Percentiles rank a stretch among this genome's conserved stretches.
Evolutionary conservation across 2,888 invertebrate species (phyloP).

Genomic region (Drosophila longiperda): DNA sequence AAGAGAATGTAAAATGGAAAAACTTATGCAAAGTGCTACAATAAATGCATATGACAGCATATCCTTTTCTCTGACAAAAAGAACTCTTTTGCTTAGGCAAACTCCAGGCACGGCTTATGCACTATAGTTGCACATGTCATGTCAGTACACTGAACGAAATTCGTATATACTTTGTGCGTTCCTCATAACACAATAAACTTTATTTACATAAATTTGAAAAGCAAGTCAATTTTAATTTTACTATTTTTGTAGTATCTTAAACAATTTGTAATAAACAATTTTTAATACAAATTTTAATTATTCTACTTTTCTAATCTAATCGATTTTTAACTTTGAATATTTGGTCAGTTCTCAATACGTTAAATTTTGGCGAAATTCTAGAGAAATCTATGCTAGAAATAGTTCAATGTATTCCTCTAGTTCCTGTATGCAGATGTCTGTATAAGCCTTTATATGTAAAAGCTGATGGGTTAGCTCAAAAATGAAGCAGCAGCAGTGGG

Average conservation of each 20-base stretch:
- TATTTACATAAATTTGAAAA: background rate
- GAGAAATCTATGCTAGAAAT: slow-evolving; percentile 9
- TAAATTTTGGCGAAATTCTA: background rate
- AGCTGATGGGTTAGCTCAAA: slow-evolving; percentile 44
- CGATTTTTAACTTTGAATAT: too few species aligned
- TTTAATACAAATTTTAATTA: too few species aligned
- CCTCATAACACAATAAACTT: slow-evolving; percentile 5
- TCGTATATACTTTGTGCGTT: slow-evolving; percentile 20
- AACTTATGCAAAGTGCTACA: slow-evolving; percentile 56
- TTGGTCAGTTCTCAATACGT: background rate
- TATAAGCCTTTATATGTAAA: slow-evolving; percentile 23
- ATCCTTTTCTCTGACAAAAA: slow-evolving; percentile 70
- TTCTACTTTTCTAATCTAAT: background rate
- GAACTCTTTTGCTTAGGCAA: slow-evolving; percentile 39
- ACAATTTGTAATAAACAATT: too few species aligned
- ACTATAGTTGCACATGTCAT: slow-evolving; percentile 55
- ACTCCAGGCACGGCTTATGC: slow-evolving; percentile 34
- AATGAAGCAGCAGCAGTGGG: slow-evolving; percentile 44
- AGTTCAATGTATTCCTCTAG: background rate
- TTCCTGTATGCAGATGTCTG: background rate
- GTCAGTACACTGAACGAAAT: slow-evolving; percentile 19
- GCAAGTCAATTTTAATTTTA: background rate
- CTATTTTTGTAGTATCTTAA: background rate
- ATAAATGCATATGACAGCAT: slow-evolving; percentile 73
- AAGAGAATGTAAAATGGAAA: slow-evolving; percentile 7